Conservation (phyloP, 1,140 invertebrate species). For the Trichomalopsis sarcophagae region DNA sequence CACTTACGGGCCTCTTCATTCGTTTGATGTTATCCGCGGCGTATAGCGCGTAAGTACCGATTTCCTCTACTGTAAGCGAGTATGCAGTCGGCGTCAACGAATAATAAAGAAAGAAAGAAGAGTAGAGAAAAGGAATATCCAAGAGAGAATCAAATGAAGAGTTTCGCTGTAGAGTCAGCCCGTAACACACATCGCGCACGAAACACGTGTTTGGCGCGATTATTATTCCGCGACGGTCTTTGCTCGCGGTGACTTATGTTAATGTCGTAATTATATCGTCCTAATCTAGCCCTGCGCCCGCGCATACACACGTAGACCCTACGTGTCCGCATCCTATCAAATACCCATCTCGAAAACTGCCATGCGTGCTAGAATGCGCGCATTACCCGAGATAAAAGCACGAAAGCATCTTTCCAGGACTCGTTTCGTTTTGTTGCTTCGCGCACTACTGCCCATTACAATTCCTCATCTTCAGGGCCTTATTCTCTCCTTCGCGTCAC, state of each 20-base stretch:
- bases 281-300: slow-evolving; percentile 70
- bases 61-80: no score
- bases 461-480: slow-evolving; percentile 37
- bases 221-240: slow-evolving; percentile 71
- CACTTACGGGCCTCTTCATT: no score
- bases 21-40: neutral
- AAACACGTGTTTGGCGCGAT: slow-evolving; percentile 72
- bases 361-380: slow-evolving; percentile 73
- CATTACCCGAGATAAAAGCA: slow-evolving; percentile 44
- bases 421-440: neutral
- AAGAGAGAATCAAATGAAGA: slow-evolving; percentile 44
- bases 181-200: slow-evolving; percentile 47
- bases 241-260: slow-evolving; percentile 74
- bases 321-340: slow-evolving; percentile 73
- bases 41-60: neutral
- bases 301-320: slow-evolving; percentile 62
- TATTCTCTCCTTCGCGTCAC: slow-evolving; percentile 31
- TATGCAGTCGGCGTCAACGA: neutral
- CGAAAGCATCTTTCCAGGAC: neutral
- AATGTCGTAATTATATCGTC: slow-evolving; percentile 76
- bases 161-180: slow-evolving; percentile 23
- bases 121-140: neutral
- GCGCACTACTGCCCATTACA: neutral
- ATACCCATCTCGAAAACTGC: slow-evolving; percentile 73
- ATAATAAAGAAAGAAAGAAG: slow-evolving; percentile 3